Evolutionary conservation across 2,888 invertebrate genomes (phyloP).

Genomic region (Erebia epiphron): DNA sequence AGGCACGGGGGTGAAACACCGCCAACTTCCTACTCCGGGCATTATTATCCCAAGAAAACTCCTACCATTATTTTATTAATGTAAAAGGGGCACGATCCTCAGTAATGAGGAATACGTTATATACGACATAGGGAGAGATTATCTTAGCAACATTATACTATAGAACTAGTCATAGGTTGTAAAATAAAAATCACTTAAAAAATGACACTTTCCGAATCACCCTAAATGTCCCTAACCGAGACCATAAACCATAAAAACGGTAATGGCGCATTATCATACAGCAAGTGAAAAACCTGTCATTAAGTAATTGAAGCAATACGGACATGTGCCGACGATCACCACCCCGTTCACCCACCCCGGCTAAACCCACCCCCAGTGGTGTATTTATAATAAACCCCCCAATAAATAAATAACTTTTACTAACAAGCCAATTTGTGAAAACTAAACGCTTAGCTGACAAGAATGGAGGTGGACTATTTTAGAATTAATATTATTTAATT

Average conservation of each 20-base stretch:
- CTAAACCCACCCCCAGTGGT: background rate
- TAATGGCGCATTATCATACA: conserved; percentile 15
- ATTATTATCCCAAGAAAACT: no score
- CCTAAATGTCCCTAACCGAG: background rate
- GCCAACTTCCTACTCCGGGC: no score
- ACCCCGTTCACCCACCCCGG: conserved; percentile 4
- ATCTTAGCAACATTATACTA: no score
- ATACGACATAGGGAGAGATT: no score
- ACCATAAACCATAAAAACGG: conserved; percentile 27
- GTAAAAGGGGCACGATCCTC: no score
- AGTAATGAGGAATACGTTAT: no score
- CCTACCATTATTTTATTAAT: no score
- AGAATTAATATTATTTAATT: conserved; percentile 7
- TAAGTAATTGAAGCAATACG: conserved; percentile 33
- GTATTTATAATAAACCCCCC: conserved; percentile 28
- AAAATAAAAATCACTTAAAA: no score
- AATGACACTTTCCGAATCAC: background rate
- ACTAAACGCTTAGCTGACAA: conserved; percentile 6
- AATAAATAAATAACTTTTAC: conserved; percentile 27
- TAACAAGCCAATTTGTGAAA: conserved; percentile 27
- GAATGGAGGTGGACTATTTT: conserved; percentile 30
- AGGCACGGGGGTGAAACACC: no score
- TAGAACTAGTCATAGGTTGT: no score
- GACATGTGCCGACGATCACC: conserved; percentile 32
- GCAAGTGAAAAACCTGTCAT: conserved; percentile 41